Conservation (phyloP, 2,888 invertebrate genomes). For the Cerastoderma edule region DNA sequence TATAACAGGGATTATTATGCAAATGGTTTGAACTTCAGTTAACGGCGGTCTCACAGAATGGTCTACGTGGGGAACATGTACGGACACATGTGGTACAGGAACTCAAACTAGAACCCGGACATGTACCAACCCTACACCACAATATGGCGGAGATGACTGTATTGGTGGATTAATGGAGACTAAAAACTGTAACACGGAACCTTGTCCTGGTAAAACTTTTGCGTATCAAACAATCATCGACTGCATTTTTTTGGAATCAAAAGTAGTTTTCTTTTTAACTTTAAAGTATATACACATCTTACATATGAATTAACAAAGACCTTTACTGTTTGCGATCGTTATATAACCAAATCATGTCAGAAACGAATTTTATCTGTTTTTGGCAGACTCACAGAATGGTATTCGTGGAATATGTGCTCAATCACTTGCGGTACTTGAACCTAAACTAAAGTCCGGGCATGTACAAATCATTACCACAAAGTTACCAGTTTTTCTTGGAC, state of each 20-base stretch:
- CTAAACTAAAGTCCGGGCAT: not conserved
- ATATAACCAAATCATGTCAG: not conserved
- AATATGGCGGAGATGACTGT: conserved; percentile 70
- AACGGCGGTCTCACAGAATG: too few relatives aligned
- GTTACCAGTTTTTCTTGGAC: not conserved
- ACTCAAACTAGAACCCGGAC: conserved; percentile 16
- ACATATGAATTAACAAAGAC: not conserved
- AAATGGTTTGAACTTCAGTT: too few relatives aligned
- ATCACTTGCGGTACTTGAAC: too few relatives aligned
- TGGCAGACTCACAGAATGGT: not conserved
- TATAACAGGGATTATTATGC: too few relatives aligned
- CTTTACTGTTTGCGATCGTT: not conserved
- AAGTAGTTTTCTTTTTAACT: too few relatives aligned
- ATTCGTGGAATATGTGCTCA: not conserved
- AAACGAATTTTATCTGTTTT: not conserved
- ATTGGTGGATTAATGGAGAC: conserved; percentile 56
- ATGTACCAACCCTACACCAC: conserved; percentile 28
- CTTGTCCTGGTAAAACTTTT: conserved; percentile 25
- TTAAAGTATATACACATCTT: too few relatives aligned
- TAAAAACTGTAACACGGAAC: conserved; percentile 61
- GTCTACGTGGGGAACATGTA: too few relatives aligned
- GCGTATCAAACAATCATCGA: not conserved
- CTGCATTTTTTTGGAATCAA: not conserved
- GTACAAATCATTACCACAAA: not conserved
- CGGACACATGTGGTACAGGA: too few relatives aligned